Base-by-base conservation (phyloP, 1,140 invertebrate genomes). In the Drosophila sproati region DNA sequence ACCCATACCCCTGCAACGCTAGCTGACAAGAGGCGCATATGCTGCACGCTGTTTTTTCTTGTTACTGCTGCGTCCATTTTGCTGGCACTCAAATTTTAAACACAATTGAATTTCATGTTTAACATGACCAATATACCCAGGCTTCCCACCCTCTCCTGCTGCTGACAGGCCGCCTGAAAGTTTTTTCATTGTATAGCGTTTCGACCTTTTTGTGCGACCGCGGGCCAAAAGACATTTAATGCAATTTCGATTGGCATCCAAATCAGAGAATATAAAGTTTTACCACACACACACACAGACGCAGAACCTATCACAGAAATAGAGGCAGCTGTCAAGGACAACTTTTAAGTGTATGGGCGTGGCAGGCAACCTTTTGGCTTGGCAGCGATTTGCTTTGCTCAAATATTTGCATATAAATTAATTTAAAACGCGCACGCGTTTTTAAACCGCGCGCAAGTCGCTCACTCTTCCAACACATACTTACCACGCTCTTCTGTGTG, bases 21-120 rank as follows among this genome's bases (percentile, higher is more conserved):
- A 31, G 7, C 34, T 47, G 37, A 64, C 35, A 73, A 48, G 20
- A 20, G 47, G 50, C 78, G 69, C 81, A 85, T 86, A 86, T 85
- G 78, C 59, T 68, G 7, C 45, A 54, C 61, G n/a, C 61, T 59
- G 50, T 61, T 43, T 37, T 56, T 28, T 43, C 32, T 41, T 41
- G 8, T 41, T 41, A 52, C 12, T 43, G 29, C 39, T 50, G 45
- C 80, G 68, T 50, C 69, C 69, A 74, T 71, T 83, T 82, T 61
- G 61, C 45, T 67, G 51, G 43, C 39, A 4, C 67, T 80, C 66
- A 54, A 74, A 82, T 81, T 67, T 76, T 66, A 83, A 78, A 79
- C 80, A 87, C 83, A 88, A 87, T 87, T 87, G 83, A 87, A 88
- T 88, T 80, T 88, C 77, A 88, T 87, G 83, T 87, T 88, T 83